Evolutionary conservation across 2,888 invertebrate species (phyloP).

Genomic region (Periphyllus acericola): DNA sequence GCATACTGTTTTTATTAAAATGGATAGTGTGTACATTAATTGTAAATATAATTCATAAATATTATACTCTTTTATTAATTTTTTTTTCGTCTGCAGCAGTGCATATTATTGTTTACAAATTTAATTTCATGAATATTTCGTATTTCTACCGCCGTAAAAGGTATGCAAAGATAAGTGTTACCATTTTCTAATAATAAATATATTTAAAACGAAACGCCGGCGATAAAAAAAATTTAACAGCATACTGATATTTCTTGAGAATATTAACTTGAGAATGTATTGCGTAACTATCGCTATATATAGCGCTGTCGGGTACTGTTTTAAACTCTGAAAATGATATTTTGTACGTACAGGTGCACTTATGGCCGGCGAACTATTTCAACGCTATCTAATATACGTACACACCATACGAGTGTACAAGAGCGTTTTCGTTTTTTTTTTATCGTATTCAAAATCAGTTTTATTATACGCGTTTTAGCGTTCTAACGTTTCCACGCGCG

Average conservation of each 20-base stretch:
- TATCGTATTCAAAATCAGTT: background rate
- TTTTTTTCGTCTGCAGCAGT: background rate
- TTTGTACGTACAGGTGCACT: background rate
- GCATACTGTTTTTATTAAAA: background rate
- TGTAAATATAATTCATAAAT: background rate
- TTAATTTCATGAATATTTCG: background rate
- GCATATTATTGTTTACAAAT: background rate
- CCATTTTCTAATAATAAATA: background rate
- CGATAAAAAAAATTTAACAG: background rate
- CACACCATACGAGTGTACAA: background rate
- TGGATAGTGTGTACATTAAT: background rate
- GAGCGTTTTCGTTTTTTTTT: background rate
- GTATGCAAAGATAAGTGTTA: background rate
- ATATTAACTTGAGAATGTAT: background rate
- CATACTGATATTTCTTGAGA: background rate
- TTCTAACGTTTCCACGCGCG: background rate
- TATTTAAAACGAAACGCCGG: too few relatives aligned
- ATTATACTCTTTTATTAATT: too few relatives aligned
- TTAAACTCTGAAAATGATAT: background rate
- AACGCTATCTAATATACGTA: background rate
- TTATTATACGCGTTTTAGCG: background rate
- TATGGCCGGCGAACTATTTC: background rate
- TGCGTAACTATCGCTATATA: background rate
- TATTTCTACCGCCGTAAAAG: background rate
- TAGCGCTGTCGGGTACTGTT: background rate